Evolutionary conservation across 2,113 vertebrate species (phyloP).

Genomic region (Clarias magur): DNA sequence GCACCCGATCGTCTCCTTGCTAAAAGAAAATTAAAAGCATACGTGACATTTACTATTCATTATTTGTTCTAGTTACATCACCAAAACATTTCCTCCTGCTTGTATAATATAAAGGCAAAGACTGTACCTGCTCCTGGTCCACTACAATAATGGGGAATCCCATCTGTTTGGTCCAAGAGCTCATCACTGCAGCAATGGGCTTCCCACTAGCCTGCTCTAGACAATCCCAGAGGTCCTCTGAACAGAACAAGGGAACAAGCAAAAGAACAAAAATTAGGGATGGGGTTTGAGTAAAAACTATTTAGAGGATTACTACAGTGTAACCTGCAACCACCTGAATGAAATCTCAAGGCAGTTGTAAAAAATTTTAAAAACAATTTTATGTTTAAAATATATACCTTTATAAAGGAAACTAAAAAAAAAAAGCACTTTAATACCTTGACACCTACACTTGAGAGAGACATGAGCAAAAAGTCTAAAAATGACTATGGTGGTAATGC

Average conservation of each 20-base stretch:
- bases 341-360: background rate
- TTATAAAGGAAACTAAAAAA: background rate
- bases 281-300: background rate
- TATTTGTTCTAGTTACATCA: background rate
- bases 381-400: background rate
- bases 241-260: background rate
- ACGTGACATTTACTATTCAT: no score
- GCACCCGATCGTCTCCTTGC: constrained; percentile 86
- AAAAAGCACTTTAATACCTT: no score
- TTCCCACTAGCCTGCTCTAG: constrained; percentile 94
- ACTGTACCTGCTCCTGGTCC: constrained; percentile 88
- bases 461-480: background rate
- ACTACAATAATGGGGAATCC: constrained; percentile 94
- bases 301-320: background rate
- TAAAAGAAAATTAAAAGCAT: constrained; percentile 57
- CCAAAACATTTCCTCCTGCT: background rate
- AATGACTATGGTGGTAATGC: background rate
- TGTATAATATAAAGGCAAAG: background rate
- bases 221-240: constrained; percentile 97
- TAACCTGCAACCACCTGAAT: background rate
- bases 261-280: background rate
- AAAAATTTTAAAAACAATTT: background rate
- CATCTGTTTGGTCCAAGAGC: constrained; percentile 98
- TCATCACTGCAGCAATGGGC: constrained; percentile 94
- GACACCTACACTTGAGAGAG: background rate